Conservation (phyloP, 1,140 invertebrate genomes). For the Zaprionus taronus region DNA sequence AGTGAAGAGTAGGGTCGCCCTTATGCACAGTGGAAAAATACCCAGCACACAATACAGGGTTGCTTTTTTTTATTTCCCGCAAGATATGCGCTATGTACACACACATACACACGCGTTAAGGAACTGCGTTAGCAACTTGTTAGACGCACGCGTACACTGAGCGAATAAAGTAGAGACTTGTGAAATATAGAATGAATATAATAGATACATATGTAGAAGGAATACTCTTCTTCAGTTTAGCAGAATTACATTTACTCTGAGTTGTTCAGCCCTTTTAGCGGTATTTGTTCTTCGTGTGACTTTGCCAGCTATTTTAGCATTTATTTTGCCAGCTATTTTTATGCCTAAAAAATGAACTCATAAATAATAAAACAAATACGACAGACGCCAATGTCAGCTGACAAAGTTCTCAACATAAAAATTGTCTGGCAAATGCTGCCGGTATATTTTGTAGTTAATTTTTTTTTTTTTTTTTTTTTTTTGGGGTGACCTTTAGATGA, state of each 20-base stretch:
- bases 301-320: constrained; percentile 15
- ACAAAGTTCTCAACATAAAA: constrained; percentile 24
- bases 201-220: too few species aligned
- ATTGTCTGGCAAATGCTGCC: not conserved
- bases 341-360: constrained; percentile 51
- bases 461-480: constrained; percentile 43
- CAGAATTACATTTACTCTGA: not conserved
- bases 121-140: constrained; percentile 38
- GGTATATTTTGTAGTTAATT: constrained; percentile 32
- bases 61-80: constrained; percentile 19
- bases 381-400: constrained; percentile 54
- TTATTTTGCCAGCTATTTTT: constrained; percentile 49
- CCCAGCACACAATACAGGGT: constrained; percentile 19
- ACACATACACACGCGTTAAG: constrained; percentile 4
- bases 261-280: constrained; percentile 12
- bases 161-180: not conserved
- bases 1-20: constrained; percentile 56
- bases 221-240: not conserved
- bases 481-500: constrained; percentile 75
- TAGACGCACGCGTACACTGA: constrained; percentile 31
- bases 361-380: constrained; percentile 47
- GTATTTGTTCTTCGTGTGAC: constrained; percentile 6
- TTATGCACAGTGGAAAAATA: constrained; percentile 7
- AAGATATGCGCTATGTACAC: constrained; percentile 5
- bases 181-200: not conserved